Conservation (phyloP, 2,797 vertebrate genomes). For the Toxotes lorentzi region DNA sequence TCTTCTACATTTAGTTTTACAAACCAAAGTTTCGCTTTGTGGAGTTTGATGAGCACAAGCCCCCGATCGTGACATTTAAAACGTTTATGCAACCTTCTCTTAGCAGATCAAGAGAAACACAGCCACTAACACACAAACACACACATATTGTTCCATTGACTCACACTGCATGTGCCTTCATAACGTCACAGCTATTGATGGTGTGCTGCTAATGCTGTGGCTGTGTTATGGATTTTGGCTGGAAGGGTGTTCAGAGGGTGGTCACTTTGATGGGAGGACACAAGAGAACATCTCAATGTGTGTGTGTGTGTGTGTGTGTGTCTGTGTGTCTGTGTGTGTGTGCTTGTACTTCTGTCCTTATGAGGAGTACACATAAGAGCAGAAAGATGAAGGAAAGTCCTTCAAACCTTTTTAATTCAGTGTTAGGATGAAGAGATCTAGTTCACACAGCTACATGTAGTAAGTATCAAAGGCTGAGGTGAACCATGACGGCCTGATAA, state of each 20-base stretch:
- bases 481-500: too few relatives aligned
- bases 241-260: constrained; percentile 49
- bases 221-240: constrained; percentile 70
- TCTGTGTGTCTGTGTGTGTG: neutral
- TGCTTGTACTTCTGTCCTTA: neutral
- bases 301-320: neutral
- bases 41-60: neutral
- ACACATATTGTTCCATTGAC: constrained; percentile 25
- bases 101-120: neutral
- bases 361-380: neutral
- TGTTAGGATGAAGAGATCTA: too few relatives aligned
- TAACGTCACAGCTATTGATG: constrained; percentile 60
- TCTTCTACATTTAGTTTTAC: too few relatives aligned
- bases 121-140: constrained; percentile 4
- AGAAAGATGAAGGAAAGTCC: too few relatives aligned
- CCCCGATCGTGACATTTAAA: constrained; percentile 13
- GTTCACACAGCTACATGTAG: too few relatives aligned
- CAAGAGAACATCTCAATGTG: neutral
- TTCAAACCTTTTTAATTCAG: too few relatives aligned
- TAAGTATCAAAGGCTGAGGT: too few relatives aligned
- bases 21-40: neutral
- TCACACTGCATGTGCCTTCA: constrained; percentile 7
- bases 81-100: constrained; percentile 17
- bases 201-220: constrained; percentile 29
- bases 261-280: constrained; percentile 40